These are phyloP conservation scores for Galaxias olidus DNA, from an alignment of 2,797 vertebrate species.

Conservation along the genomic window DNA sequence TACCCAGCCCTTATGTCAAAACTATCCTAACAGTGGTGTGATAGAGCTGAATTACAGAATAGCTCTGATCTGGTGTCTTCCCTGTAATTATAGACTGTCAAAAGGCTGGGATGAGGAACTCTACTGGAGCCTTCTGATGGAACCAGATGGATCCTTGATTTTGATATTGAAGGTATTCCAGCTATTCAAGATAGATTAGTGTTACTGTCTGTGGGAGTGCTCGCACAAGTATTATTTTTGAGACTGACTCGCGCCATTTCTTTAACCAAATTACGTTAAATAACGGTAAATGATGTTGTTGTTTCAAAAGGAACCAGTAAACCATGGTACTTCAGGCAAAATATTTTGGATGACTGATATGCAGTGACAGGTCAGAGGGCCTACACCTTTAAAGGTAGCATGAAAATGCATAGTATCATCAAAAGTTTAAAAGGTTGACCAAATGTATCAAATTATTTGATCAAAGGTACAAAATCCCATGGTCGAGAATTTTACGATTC, in stretches of 20 bases:
- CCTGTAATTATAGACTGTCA: slow-evolving; percentile 40
- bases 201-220: slow-evolving; percentile 33
- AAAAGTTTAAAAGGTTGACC: too few species aligned
- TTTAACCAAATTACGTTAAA: too few species aligned
- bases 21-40: slow-evolving; percentile 24
- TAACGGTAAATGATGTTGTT: too few species aligned
- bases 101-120: slow-evolving; percentile 23
- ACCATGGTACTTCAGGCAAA: too few species aligned
- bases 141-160: slow-evolving; percentile 36
- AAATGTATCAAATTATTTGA: too few species aligned
- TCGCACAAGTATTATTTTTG: slow-evolving; percentile 30
- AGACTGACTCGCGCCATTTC: too few species aligned
- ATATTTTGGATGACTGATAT: too few species aligned
- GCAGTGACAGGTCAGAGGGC: not conserved
- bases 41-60: slow-evolving; percentile 43
- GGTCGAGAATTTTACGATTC: slow-evolving; percentile 47
- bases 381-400: too few species aligned
- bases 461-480: slow-evolving; percentile 8
- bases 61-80: slow-evolving; percentile 38
- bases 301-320: too few species aligned
- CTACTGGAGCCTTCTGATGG: slow-evolving; percentile 19
- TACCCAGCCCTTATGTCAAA: slow-evolving; percentile 30
- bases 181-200: slow-evolving; percentile 28
- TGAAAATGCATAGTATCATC: too few species aligned
- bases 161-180: slow-evolving; percentile 34